A percentile compares a stretch with the other conserved stretches of the same genome.
Conservation (phyloP, 2,113 vertebrate genomes). For the Peucedramus taeniatus region DNA sequence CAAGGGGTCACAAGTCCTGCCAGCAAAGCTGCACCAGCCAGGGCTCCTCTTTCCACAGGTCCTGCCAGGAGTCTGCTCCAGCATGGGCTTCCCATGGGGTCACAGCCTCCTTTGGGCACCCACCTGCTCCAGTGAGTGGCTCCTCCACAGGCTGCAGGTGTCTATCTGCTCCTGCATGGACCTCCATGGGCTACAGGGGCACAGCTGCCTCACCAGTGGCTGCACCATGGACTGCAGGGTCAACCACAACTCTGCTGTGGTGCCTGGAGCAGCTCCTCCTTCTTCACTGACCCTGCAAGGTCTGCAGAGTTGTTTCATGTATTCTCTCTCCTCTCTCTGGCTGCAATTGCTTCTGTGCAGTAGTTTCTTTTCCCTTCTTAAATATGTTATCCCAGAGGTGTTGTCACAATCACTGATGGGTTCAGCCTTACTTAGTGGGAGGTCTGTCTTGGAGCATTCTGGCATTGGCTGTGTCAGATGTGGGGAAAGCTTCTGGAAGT, state of each 20-base stretch:
- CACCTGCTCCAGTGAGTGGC: rapidly evolving
- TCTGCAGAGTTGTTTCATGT: background rate
- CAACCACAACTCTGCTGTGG: background rate
- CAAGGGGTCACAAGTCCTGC: background rate
- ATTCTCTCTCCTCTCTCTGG: background rate
- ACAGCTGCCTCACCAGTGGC: background rate
- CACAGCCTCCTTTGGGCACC: background rate
- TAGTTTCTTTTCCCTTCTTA: background rate
- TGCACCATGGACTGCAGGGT: background rate
- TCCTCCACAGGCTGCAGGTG: background rate
- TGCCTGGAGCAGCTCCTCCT: background rate
- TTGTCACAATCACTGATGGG: background rate
- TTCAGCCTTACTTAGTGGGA: background rate
- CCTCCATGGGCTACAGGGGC: background rate
- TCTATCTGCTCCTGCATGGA: background rate
- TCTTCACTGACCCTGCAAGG: background rate
- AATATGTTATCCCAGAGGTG: background rate
- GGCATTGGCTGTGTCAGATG: background rate
- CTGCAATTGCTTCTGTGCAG: background rate
- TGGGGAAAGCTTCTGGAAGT: background rate
- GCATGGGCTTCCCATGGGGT: background rate
- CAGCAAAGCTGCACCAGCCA: background rate
- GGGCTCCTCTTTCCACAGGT: background rate
- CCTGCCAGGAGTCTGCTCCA: background rate
- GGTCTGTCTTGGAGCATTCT: background rate